Evolutionary conservation across 2,888 invertebrate species (phyloP).

Genomic region (Coenonympha arcania): DNA sequence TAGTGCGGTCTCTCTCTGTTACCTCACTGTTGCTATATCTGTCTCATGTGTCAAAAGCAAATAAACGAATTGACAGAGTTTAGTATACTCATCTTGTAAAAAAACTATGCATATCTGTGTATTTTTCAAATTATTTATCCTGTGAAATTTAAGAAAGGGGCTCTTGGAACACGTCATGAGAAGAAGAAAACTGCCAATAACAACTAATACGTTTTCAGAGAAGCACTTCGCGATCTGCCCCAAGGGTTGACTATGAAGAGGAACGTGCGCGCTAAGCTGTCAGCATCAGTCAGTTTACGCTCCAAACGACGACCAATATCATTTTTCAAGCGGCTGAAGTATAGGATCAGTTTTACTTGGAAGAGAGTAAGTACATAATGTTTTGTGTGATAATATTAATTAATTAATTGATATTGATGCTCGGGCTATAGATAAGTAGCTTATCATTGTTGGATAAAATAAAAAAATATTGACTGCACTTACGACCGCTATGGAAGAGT

Average conservation of each 20-base stretch:
- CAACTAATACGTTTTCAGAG: constrained; percentile 54
- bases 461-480: no score
- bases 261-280: constrained; percentile 77
- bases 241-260: constrained; percentile 81
- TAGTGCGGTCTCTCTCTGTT: no score
- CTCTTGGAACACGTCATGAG: neutral
- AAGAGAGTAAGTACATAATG: constrained; percentile 60
- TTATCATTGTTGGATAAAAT: no score
- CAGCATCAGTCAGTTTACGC: constrained; percentile 73
- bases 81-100: no score
- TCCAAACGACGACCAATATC: constrained; percentile 71
- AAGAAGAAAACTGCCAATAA: no score
- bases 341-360: constrained; percentile 71
- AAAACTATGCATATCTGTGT: no score
- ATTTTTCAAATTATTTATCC: no score
- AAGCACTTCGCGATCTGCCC: constrained; percentile 79
- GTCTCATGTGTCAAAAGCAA: no score
- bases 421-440: no score
- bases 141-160: neutral
- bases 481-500: no score
- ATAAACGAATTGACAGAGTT: no score
- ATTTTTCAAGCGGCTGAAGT: constrained; percentile 73
- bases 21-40: no score
- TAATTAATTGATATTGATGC: neutral
- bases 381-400: neutral